Evolutionary conservation across 2,888 invertebrate genomes (phyloP).

Genomic region (Tetropium fuscum): DNA sequence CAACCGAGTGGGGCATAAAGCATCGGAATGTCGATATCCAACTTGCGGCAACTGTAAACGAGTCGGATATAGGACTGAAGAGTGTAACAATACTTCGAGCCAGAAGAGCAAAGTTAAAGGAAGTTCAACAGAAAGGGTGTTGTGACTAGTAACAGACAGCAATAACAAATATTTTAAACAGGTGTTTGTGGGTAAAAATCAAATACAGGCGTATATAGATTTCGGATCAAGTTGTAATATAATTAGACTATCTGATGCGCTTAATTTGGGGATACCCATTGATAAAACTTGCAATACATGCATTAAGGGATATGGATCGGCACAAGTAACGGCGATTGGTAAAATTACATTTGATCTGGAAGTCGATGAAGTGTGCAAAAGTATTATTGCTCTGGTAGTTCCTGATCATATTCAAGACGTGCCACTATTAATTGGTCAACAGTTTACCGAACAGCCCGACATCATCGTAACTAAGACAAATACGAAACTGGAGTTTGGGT

Average conservation of each 20-base stretch:
- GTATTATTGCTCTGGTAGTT: constrained; percentile 23
- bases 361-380: constrained; percentile 26
- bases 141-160: neutral
- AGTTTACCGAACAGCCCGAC: constrained; percentile 32
- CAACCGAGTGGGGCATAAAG: neutral
- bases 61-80: constrained; percentile 4
- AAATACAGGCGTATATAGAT: neutral
- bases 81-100: no score
- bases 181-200: neutral
- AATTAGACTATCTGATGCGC: neutral
- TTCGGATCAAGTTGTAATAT: neutral
- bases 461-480: constrained; percentile 20
- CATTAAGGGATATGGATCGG: neutral
- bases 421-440: constrained; percentile 32
- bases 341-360: neutral
- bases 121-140: neutral
- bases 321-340: constrained; percentile 7
- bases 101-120: no score
- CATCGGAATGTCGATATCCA: neutral
- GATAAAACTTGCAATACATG: neutral
- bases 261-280: neutral
- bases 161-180: neutral
- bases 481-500: neutral
- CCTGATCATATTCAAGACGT: constrained; percentile 26
- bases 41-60: neutral